phyloP scores from a whole-genome alignment of 2,888 invertebrate genomes.

The Drosophila paracracens region DNA sequence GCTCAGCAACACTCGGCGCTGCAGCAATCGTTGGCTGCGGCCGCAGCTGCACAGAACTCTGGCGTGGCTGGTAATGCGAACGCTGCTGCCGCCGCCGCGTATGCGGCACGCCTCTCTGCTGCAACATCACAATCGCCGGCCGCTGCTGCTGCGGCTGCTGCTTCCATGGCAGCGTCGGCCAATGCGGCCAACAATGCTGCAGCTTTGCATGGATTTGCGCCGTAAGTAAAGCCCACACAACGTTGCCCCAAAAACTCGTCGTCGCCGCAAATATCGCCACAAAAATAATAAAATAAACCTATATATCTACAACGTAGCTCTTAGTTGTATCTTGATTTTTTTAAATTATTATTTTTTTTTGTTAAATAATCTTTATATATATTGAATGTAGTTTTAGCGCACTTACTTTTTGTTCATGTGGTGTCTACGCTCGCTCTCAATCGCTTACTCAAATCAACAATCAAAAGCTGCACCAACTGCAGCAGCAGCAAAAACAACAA shows the following conservation, averaged over 20 bases:
- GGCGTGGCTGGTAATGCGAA: constrained; percentile 60
- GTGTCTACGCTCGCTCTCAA: constrained; percentile 63
- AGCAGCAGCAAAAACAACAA: constrained; percentile 23
- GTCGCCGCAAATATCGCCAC: constrained; percentile 47
- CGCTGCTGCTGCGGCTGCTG: constrained; percentile 86
- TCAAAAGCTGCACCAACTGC: constrained; percentile 2
- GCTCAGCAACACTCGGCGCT: constrained; percentile 78
- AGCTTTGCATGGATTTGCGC: constrained; percentile 95
- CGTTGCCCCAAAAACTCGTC: constrained; percentile 51
- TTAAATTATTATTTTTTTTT: constrained; percentile 35
- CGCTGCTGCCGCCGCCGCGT: constrained; percentile 81
- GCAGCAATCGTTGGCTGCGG: constrained; percentile 87
- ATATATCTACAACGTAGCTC: constrained; percentile 46
- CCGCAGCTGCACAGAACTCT: constrained; percentile 74
- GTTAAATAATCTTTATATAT: constrained; percentile 52
- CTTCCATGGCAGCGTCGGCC: constrained; percentile 87
- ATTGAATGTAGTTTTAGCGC: constrained; percentile 75
- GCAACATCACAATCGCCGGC: constrained; percentile 86
- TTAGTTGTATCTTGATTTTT: constrained; percentile 57
- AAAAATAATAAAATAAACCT: constrained; percentile 27
- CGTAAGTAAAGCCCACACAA: constrained; percentile 89
- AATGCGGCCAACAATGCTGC: constrained; percentile 91
- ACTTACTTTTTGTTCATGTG: constrained; percentile 69
- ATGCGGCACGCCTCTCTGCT: constrained; percentile 81
- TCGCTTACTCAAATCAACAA: constrained; percentile 38